Evolutionary conservation across 1,140 invertebrate species (phyloP), one percentile per base, ranked within the genome.

Genomic region (Maconellicoccus hirsutus): DNA sequence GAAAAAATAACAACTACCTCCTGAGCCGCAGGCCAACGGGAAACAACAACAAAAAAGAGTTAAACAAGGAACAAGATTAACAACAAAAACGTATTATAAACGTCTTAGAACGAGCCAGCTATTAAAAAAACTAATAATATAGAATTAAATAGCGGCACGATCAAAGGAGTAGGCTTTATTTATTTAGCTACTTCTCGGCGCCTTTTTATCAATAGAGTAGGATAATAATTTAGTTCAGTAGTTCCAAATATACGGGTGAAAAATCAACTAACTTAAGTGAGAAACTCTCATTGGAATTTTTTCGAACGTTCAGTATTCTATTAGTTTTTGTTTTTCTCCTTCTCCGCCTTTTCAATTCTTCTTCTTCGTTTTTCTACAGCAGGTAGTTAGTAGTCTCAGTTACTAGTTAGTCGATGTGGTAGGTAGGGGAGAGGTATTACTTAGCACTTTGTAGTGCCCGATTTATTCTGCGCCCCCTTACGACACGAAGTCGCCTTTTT

Each of bases 61-160:
- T 25, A 66, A 66, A 66, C 61, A 66, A 66, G 61, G 61, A 66
- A 66, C 61, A 66, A 66, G 61, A 66, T 66, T 66, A 66, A 66
- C 61, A 66, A 66, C 61, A 66, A 66, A 66, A 66, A 66, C 61
- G 61, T 66, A 66, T 66, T 66, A 66, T 66, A 66, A 66, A 66
- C 61, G 61, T 66, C 61, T 66, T 66, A 66, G 61, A 66, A 22
- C 61, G 25, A 66, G 61, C 22, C 21, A 66, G 61, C 61, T 66
- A 66, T 66, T 66, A 66, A 66, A 66, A 66, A 66, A 66, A 26
- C 61, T 66, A 66, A 66, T 66, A 66, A 66, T 66, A 26, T 66
- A 16, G 61, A 66, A 66, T 66, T 66, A 66, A 66, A 66, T 66
- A 66, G 61, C 61, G 61, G 61, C 61, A 66, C 61, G 61, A 66